These are phyloP conservation scores for Stictocephala bisonia DNA, from an alignment of 2,888 invertebrate genomes.

Conservation along the genomic window DNA sequence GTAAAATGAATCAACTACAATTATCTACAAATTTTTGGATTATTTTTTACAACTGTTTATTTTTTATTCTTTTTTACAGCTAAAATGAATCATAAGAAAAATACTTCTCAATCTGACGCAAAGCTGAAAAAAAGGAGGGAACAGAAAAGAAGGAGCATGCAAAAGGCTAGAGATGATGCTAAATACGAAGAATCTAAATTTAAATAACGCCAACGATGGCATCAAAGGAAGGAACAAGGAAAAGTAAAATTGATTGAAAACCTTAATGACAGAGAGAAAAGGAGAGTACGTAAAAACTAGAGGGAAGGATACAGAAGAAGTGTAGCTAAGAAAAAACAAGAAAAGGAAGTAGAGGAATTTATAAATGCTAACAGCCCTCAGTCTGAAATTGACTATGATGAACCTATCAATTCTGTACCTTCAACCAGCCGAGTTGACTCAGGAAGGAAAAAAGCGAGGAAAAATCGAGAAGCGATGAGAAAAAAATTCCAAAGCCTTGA, in stretches of 20 bases:
- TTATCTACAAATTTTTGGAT: neutral
- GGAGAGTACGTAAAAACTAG: neutral
- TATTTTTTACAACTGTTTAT: neutral
- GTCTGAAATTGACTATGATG: neutral
- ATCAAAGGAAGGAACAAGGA: neutral
- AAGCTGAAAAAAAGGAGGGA: constrained; percentile 39
- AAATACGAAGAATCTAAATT: neutral
- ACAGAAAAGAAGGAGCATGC: constrained; percentile 10
- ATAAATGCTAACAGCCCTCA: neutral
- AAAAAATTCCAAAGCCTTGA: constrained; percentile 16
- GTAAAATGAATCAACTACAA: no score
- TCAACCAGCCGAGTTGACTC: constrained; percentile 30
- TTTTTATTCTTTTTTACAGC: neutral
- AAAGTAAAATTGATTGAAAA: constrained; percentile 1
- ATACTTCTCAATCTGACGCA: constrained; percentile 10
- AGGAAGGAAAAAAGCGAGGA: constrained; percentile 21
- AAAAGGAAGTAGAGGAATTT: neutral
- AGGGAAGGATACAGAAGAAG: constrained; percentile 15
- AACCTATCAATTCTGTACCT: neutral
- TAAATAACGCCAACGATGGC: constrained; percentile 21
- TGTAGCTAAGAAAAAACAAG: constrained; percentile 19
- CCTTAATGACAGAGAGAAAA: neutral
- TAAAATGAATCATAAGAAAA: constrained; percentile 19
- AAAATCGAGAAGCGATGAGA: constrained; percentile 10
- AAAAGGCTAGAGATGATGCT: constrained; percentile 11